Percentiles rank a stretch among this genome's conserved stretches.
Evolutionary conservation across 1,140 invertebrate genomes (phyloP).

Genomic region (Drosophila parabipectinata): DNA sequence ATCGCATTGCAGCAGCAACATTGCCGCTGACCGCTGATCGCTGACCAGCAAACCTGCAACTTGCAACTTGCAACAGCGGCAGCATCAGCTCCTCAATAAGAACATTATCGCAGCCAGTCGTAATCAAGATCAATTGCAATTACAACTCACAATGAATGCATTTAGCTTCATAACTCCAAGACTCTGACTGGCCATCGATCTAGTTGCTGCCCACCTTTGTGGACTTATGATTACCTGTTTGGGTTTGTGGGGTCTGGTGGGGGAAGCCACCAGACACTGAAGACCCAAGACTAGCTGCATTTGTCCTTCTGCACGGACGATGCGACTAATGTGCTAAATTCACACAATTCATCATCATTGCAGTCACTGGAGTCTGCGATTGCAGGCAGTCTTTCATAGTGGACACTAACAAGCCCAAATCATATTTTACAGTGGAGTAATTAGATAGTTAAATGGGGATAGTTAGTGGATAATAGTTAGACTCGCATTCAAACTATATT

Average conservation of each 20-base stretch:
- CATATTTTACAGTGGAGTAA: slow-evolving; percentile 53
- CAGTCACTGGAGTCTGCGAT: slow-evolving; percentile 24
- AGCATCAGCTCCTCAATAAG: slow-evolving; percentile 53
- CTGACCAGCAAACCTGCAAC: slow-evolving; percentile 13
- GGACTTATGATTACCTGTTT: slow-evolving; percentile 55
- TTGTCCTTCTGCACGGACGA: slow-evolving; percentile 46
- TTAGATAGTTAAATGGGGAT: slow-evolving; percentile 25
- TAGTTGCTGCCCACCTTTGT: slow-evolving; percentile 62
- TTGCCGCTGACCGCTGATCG: slow-evolving; percentile 22
- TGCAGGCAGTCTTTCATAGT: slow-evolving; percentile 27
- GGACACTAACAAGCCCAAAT: slow-evolving; percentile 83
- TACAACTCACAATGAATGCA: slow-evolving; percentile 82
- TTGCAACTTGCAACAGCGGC: background rate
- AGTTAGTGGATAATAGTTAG: background rate
- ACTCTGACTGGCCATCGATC: slow-evolving; percentile 61
- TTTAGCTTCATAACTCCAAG: slow-evolving; percentile 64
- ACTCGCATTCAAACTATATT: no score
- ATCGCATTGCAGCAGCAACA: slow-evolving; percentile 36
- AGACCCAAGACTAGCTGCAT: slow-evolving; percentile 29
- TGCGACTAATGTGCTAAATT: slow-evolving; percentile 82
- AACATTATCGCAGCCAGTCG: slow-evolving; percentile 75
- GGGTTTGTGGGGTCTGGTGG: background rate
- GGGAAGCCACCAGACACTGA: background rate
- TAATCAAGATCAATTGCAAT: slow-evolving; percentile 84
- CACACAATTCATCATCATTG: slow-evolving; percentile 82